phyloP scores from a whole-genome alignment of 2,888 invertebrate genomes.

The Philereme vetulata region DNA sequence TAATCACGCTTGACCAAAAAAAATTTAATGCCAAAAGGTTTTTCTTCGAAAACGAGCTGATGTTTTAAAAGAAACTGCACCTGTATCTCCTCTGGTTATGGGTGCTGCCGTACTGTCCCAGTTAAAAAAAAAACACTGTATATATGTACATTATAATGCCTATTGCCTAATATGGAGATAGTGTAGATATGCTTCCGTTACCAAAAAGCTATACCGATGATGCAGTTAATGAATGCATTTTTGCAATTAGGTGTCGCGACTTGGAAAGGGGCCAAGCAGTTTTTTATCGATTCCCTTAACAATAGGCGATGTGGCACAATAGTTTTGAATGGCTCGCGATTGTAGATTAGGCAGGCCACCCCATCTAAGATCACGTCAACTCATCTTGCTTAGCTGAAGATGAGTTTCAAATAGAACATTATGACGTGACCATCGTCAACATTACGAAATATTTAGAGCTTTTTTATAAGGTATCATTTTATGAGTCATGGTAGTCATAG shows the following conservation, averaged over 20 bases:
- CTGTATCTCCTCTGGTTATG: too few species aligned
- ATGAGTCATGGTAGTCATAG: too few species aligned
- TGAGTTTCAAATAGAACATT: slow-evolving; percentile 16
- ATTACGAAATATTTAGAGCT: too few species aligned
- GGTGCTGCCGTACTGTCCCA: too few species aligned
- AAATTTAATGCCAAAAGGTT: too few species aligned
- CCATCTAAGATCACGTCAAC: slow-evolving; percentile 29
- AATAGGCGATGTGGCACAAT: slow-evolving; percentile 75
- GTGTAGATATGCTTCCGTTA: neutral
- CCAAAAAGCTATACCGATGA: slow-evolving; percentile 7
- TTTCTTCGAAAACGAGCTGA: too few species aligned
- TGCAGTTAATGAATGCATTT: slow-evolving; percentile 37
- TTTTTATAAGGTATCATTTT: too few species aligned
- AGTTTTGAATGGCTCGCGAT: slow-evolving; percentile 78
- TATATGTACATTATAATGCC: too few species aligned
- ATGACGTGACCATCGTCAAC: neutral
- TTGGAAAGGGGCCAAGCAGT: slow-evolving; percentile 75
- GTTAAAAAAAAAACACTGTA: too few species aligned
- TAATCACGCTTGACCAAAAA: too few species aligned
- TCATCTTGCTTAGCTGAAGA: slow-evolving; percentile 21
- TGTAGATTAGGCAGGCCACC: slow-evolving; percentile 78
- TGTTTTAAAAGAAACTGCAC: too few species aligned
- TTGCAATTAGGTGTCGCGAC: slow-evolving; percentile 36
- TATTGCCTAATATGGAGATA: neutral
- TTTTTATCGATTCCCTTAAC: slow-evolving; percentile 79